Conservation (phyloP, 2,888 invertebrate genomes). For the Tinea pellionella region DNA sequence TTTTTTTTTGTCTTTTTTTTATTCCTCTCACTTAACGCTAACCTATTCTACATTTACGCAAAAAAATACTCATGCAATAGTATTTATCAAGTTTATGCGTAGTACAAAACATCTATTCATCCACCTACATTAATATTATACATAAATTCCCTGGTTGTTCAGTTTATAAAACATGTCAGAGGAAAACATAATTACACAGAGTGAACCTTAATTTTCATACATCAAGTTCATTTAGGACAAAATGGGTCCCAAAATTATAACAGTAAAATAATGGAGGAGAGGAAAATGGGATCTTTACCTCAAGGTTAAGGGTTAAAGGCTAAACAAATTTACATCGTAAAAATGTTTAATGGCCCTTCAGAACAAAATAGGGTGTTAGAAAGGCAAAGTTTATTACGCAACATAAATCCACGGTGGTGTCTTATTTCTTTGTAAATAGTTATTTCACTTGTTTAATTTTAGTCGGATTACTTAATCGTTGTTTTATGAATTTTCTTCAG, state of each 20-base stretch:
- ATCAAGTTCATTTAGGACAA: background rate
- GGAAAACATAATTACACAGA: background rate
- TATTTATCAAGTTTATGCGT: too few relatives aligned
- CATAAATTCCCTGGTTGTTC: too few relatives aligned
- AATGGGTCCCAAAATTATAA: background rate
- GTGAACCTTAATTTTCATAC: background rate
- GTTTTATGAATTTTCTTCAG: background rate
- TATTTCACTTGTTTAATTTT: background rate
- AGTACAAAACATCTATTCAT: too few relatives aligned
- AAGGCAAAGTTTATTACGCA: slow-evolving; percentile 25
- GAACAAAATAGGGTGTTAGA: slow-evolving; percentile 24
- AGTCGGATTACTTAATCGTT: background rate
- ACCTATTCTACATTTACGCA: too few relatives aligned
- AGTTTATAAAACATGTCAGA: too few relatives aligned
- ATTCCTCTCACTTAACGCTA: too few relatives aligned
- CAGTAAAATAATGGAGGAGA: background rate
- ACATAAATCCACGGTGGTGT: slow-evolving; percentile 28
- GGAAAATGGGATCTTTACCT: background rate
- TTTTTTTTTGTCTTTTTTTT: too few relatives aligned
- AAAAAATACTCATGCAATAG: too few relatives aligned
- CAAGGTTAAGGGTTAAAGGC: slow-evolving; percentile 28
- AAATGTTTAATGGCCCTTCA: slow-evolving; percentile 29
- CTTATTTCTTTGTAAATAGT: slow-evolving; percentile 24
- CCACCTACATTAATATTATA: too few relatives aligned
- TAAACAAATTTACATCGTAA: slow-evolving; percentile 31